Conservation (phyloP, 2,113 vertebrate genomes). For the Scytalopus superciliaris region DNA sequence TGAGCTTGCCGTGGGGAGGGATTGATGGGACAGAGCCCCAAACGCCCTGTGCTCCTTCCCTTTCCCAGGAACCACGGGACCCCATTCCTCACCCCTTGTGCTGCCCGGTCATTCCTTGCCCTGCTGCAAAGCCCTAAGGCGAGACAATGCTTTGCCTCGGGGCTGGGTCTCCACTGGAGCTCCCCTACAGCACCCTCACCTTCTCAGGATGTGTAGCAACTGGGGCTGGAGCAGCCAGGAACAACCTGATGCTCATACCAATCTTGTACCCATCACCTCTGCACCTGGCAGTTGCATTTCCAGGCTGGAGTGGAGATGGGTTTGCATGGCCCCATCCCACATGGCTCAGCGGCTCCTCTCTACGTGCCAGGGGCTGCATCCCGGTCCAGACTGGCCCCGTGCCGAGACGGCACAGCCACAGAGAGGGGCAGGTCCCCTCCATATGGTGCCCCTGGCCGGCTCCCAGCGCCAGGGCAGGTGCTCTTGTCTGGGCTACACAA, state of each 20-base stretch:
- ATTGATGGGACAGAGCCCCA: neutral
- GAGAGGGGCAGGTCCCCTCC: neutral
- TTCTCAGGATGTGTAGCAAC: accelerated
- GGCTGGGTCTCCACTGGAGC: neutral
- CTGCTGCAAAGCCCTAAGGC: neutral
- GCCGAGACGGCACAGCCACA: accelerated
- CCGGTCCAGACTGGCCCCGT: neutral
- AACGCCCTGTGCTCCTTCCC: neutral
- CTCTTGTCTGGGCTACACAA: neutral
- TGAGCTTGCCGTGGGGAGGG: neutral
- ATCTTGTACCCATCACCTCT: neutral
- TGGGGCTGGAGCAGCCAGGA: neutral
- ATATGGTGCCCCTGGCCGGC: neutral
- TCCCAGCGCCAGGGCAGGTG: conserved; percentile 21
- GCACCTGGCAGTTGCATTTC: accelerated
- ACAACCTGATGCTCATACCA: neutral
- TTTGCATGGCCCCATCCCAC: neutral
- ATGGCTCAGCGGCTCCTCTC: neutral
- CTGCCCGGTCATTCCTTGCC: neutral
- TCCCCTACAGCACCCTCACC: neutral
- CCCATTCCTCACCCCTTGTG: accelerated
- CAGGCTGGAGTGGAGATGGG: neutral
- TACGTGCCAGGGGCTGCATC: accelerated
- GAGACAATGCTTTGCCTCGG: neutral
- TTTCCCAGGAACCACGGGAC: neutral